Evolutionary conservation across 1,140 invertebrate species (phyloP).

Genomic region (Lepidurus packardi): DNA sequence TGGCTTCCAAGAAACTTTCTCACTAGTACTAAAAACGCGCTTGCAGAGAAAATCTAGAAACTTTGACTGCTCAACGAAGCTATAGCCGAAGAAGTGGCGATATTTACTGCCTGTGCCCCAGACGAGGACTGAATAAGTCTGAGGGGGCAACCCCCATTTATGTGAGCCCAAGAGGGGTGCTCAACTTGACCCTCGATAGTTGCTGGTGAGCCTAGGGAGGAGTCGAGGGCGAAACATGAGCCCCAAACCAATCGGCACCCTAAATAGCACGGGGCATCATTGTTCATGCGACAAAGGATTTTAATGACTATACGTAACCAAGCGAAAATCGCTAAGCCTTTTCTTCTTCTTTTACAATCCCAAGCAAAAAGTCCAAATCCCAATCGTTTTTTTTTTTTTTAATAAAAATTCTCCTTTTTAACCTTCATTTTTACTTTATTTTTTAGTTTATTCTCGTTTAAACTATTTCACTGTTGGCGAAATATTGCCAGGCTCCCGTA

Average conservation of each 20-base stretch:
- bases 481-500: too few species aligned
- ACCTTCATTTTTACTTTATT: too few species aligned
- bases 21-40: background rate
- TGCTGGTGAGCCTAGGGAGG: slow-evolving; percentile 7
- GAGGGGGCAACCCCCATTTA: slow-evolving; percentile 12
- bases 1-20: background rate
- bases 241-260: slow-evolving; percentile 16
- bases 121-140: slow-evolving; percentile 8
- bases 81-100: background rate
- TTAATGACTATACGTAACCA: slow-evolving; percentile 6
- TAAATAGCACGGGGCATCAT: slow-evolving; percentile 15
- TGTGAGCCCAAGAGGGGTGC: slow-evolving; percentile 2
- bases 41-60: background rate
- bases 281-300: slow-evolving; percentile 15
- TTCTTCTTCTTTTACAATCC: background rate
- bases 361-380: background rate
- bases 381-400: too few species aligned
- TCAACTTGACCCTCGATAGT: slow-evolving; percentile 13
- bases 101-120: background rate
- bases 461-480: too few species aligned
- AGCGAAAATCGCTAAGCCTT: background rate
- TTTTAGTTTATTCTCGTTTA: too few species aligned
- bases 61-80: background rate
- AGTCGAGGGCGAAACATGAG: slow-evolving; percentile 14
- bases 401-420: background rate